Percentiles rank a stretch among this genome's conserved stretches.
Conservation (phyloP, 30 jellyfish, hydroid and myxozoan genomes). For the Chironex yamaguchii region DNA sequence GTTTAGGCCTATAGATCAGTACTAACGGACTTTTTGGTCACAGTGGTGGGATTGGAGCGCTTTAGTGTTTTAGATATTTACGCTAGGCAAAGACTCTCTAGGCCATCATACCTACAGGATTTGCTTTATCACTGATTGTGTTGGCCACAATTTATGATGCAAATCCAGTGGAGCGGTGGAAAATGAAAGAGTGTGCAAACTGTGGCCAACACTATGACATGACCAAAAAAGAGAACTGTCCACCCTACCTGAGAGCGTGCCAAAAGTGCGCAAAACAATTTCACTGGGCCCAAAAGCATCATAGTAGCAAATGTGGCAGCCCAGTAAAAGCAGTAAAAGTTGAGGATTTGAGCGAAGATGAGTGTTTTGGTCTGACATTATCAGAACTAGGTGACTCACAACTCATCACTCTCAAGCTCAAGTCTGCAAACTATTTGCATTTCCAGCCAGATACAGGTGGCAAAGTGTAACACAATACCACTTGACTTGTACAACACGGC, state of each 20-base stretch:
- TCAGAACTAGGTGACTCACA: conserved; percentile 16
- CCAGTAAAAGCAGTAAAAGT: conserved; percentile 24
- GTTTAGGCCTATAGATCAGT: too few relatives aligned
- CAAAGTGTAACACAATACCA: conserved; percentile 13
- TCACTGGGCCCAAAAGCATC: conserved; percentile 20
- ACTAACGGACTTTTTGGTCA: too few relatives aligned
- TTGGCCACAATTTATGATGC: too few relatives aligned
- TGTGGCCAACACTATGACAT: too few relatives aligned
- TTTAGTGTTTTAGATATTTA: too few relatives aligned
- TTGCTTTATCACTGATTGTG: too few relatives aligned
- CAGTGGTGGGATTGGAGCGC: too few relatives aligned
- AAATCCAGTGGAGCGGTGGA: too few relatives aligned
- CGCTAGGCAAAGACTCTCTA: too few relatives aligned
- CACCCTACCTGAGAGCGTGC: conserved; percentile 12
- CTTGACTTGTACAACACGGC: conserved; percentile 23
- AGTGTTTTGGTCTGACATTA: conserved; percentile 9
- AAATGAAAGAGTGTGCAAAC: too few relatives aligned
- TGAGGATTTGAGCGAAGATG: conserved; percentile 19
- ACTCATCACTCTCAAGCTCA: conserved; percentile 1
- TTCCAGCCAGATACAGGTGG: conserved; percentile 13
- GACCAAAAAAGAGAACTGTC: conserved; percentile 7
- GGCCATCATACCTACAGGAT: too few relatives aligned
- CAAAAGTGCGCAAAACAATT: conserved; percentile 13
- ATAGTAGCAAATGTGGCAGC: conserved; percentile 12
- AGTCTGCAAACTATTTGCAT: conserved; percentile 17